phyloP scores from a whole-genome alignment of 2,888 invertebrate species.

The Drosophila formosana region DNA sequence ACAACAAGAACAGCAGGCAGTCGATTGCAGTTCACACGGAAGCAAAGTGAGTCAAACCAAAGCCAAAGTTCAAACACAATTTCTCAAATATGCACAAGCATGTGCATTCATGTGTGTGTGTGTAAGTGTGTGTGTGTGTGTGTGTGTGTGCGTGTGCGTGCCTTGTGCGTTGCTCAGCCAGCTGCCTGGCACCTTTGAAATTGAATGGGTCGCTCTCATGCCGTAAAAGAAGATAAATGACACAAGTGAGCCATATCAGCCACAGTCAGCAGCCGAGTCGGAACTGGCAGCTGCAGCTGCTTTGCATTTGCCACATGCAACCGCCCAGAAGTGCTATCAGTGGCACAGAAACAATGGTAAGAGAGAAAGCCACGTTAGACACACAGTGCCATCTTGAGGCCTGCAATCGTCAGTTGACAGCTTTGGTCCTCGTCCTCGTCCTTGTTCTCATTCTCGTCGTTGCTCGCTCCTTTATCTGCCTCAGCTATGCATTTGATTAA shows the following conservation, averaged over 20 bases:
- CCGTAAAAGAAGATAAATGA: slow-evolving; percentile 80
- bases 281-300: slow-evolving; percentile 47
- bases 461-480: slow-evolving; percentile 11
- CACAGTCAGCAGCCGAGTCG: slow-evolving; percentile 58
- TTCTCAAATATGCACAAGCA: slow-evolving; percentile 75
- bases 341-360: slow-evolving; percentile 11
- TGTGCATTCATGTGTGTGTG: slow-evolving; percentile 42
- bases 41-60: slow-evolving; percentile 70
- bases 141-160: slow-evolving; percentile 31
- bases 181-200: slow-evolving; percentile 76
- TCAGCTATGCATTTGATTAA: slow-evolving; percentile 75
- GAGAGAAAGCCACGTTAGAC: slow-evolving; percentile 8
- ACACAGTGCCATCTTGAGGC: slow-evolving; percentile 65
- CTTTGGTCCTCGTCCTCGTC: neutral
- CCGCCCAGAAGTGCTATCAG: slow-evolving; percentile 10
- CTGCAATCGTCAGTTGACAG: slow-evolving; percentile 64
- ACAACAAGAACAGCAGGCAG: slow-evolving; percentile 27
- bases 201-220: slow-evolving; percentile 68
- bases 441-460: neutral
- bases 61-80: slow-evolving; percentile 81
- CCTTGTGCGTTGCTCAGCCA: slow-evolving; percentile 63
- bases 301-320: slow-evolving; percentile 41
- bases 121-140: slow-evolving; percentile 6
- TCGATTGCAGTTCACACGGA: slow-evolving; percentile 67
- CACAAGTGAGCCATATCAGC: slow-evolving; percentile 80